Evolutionary conservation across 2,113 vertebrate genomes (phyloP), one percentile per base, ranked within the genome.

Genomic region (Capreolus pygargus): DNA sequence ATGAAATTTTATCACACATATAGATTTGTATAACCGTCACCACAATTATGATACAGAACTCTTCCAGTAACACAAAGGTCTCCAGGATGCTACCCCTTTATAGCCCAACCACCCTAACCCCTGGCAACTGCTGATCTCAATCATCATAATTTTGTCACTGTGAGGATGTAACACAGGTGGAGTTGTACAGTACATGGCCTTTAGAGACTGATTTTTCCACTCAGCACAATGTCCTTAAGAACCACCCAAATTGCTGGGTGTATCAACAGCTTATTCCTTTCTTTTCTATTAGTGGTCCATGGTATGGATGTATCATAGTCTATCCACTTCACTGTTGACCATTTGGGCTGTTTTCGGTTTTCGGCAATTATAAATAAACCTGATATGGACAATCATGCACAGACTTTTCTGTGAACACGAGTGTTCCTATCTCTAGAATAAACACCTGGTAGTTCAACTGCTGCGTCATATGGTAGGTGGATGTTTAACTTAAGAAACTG

Each of bases 401-500:
- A 43, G 19, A 74, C 67, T 89, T 97, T 4, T 95, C 23, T 43
- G 33, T 61, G 39, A 89, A 45, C 25, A 0, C 23, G 54, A 45
- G 25, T 60, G 92, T 95, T 92, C 39, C 2, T 85, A 87, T 85
- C 58, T 97, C 74, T 47, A 87, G 58, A 87, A 94, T 43, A 97
- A 98, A 91, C 28, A 84, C 57, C 58, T 50, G 64, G 52, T 57
- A 93, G n/a, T 54, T 74, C 79, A 84, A n/a, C 0, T 17, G 19
- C 83, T 90, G 9, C 0, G 3, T 89, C 94, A 91, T 9, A 89
- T 30, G 64, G 39, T 6, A 93, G 30, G 30, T 86, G 2, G 52
- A 39, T 45, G 82, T 84, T 88, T 96, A 90, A 89, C 92, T 96
- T 92, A 78, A 96, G 54, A 86, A 93, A 50, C 50, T 83, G 60